Evolutionary conservation across 2,888 invertebrate species (phyloP), one percentile per base, ranked within the genome.

Genomic region (Laspeyria flexula): DNA sequence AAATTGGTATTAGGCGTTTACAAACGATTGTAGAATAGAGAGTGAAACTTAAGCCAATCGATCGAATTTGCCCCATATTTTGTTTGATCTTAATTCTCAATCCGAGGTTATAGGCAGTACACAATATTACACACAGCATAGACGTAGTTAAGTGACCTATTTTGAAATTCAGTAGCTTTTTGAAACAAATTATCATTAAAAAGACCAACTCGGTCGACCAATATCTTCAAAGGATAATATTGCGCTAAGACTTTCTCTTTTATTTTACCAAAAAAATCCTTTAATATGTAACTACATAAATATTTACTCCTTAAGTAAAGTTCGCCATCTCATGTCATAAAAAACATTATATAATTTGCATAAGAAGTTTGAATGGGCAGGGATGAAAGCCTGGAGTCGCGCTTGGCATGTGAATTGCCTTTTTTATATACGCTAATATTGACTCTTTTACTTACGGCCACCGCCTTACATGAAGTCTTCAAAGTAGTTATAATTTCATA

Each of bases 331-430:
- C 83, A 84, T 87, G 86, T 88, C 88, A 80, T 88, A 87, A 88
- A 88, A 85, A 84, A 88, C 88, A 87, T 88, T 86, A 88, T 82
- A 82, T 85, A 87, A 90, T 91, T 89, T 90, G 87, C 90, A 90
- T 91, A 90, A 90, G 89, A 90, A 88, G 86, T 90, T 89, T 81
- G 85, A 88, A 90, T 88, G 88, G 86, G 83, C 83, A 78, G 73
- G 84, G 85, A 82, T 89, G 87, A 90, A 88, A 90, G 90, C 89
- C 77, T 77, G 55, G 78, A 75, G 83, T 79, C 85, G 82, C 87
- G 85, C 79, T 83, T 83, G 86, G 90, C 89, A 89, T 90, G 83
- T 83, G 88, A 90, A 90, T 90, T 81, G 85, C 85, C 85, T 86
- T 69, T 85, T 85, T 88, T 88, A 86, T 85, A 79, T 63, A 44